Evolutionary conservation across 2,113 vertebrate genomes (phyloP).

Genomic region (Candoia aspera): DNA sequence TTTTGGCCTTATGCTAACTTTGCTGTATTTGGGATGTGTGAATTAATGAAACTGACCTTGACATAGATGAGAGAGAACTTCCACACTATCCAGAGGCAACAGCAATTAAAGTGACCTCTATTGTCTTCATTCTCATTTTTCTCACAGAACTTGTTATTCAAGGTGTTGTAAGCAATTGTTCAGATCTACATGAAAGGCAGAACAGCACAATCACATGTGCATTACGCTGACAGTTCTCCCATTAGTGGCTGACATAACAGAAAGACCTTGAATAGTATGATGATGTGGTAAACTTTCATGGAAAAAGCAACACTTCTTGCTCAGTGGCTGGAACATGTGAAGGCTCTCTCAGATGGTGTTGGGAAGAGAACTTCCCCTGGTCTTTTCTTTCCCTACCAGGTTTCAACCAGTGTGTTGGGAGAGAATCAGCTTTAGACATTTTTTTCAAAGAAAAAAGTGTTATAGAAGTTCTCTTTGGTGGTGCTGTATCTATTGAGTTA

Average conservation of each 20-base stretch:
- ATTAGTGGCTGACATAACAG: not conserved
- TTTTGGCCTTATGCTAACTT: slow-evolving; percentile 30
- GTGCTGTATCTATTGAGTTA: too few relatives aligned
- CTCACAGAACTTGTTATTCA: not conserved
- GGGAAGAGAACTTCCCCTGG: too few relatives aligned
- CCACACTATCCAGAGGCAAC: not conserved
- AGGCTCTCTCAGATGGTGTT: not conserved
- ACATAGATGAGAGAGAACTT: not conserved
- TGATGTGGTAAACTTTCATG: not conserved
- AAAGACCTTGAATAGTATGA: not conserved
- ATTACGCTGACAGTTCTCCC: slow-evolving; percentile 12
- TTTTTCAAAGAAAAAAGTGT: too few relatives aligned
- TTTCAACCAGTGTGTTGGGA: too few relatives aligned
- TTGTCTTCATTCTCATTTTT: not conserved
- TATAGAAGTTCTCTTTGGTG: too few relatives aligned
- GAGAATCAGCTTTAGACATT: too few relatives aligned
- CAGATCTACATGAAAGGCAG: not conserved
- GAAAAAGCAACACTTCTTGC: not conserved
- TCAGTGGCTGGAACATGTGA: slow-evolving; percentile 22
- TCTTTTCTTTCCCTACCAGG: too few relatives aligned
- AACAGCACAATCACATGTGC: not conserved
- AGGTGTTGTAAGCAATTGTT: not conserved
- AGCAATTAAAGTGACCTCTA: not conserved
- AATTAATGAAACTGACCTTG: slow-evolving; percentile 31
- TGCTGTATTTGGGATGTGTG: slow-evolving; percentile 43